Percentiles rank a stretch among this genome's conserved stretches.
These are phyloP conservation scores for Chrysomallon squamiferum DNA, from an alignment of 1,140 invertebrate genomes.

Conservation along the genomic window DNA sequence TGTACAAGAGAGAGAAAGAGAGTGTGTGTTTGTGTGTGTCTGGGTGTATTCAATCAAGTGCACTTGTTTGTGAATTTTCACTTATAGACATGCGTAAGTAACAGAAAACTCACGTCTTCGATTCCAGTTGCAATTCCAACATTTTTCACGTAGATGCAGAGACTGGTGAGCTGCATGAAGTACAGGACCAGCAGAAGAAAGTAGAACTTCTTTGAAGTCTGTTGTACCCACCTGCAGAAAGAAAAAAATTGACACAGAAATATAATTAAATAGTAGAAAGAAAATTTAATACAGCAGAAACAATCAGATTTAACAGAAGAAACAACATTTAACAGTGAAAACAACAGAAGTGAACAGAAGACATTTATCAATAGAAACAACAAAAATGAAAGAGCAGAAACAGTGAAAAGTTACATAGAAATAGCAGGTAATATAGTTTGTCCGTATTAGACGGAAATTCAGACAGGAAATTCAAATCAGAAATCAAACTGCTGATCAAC, in stretches of 20 bases:
- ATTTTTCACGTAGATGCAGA: conserved; percentile 67
- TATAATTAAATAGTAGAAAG: neutral
- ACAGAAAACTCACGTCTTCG: conserved; percentile 50
- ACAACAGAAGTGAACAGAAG: neutral
- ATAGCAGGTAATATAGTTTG: neutral
- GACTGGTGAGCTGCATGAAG: conserved; percentile 76
- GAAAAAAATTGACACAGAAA: neutral
- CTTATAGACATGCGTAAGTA: no score
- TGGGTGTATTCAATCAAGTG: no score
- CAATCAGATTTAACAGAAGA: neutral
- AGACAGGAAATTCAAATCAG: neutral
- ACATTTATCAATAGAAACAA: neutral
- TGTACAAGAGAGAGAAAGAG: neutral
- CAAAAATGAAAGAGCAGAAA: neutral
- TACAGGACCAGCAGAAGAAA: conserved; percentile 78
- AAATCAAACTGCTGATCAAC: neutral
- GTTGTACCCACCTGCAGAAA: conserved; percentile 76
- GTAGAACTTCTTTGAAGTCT: conserved; percentile 80
- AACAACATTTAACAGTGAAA: neutral
- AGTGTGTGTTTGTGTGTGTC: no score
- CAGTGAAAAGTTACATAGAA: neutral
- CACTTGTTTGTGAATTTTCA: no score
- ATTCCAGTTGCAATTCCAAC: conserved; percentile 32
- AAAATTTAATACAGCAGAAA: neutral
- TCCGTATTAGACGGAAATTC: no score